A percentile compares a stretch with the other conserved stretches of the same genome.
Evolutionary conservation across 2,888 invertebrate genomes (phyloP).

Genomic region (Amphipoea lucens): DNA sequence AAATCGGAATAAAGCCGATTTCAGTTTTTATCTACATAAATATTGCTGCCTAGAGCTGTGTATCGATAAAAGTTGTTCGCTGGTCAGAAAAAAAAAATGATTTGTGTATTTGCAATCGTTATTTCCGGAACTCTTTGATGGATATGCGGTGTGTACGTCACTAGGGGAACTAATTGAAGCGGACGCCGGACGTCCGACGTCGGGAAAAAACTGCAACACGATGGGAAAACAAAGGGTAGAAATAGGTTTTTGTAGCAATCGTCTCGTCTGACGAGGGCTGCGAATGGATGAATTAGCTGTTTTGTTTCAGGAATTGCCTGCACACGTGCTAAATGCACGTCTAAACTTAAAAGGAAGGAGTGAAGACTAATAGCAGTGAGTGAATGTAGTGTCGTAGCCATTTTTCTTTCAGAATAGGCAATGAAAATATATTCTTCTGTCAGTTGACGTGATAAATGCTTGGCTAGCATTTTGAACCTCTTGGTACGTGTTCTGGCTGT

Average conservation of each 20-base stretch:
- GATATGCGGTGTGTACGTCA: slow-evolving; percentile 62
- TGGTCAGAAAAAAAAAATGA: slow-evolving; percentile 41
- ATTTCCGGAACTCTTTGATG: slow-evolving; percentile 62
- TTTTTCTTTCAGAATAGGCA: slow-evolving; percentile 49
- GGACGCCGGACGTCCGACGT: slow-evolving; percentile 50
- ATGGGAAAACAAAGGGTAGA: slow-evolving; percentile 68
- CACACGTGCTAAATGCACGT: slow-evolving; percentile 56
- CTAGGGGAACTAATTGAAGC: slow-evolving; percentile 74
- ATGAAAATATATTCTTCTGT: slow-evolving; percentile 61
- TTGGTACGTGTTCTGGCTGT: slow-evolving; percentile 19
- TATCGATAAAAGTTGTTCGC: slow-evolving; percentile 9
- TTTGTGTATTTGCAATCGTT: slow-evolving; percentile 60
- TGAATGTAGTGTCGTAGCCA: slow-evolving; percentile 6
- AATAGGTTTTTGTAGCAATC: slow-evolving; percentile 72
- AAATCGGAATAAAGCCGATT: slow-evolving; percentile 15
- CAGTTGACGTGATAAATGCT: slow-evolving; percentile 59
- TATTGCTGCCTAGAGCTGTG: slow-evolving; percentile 17
- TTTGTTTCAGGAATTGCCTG: slow-evolving; percentile 68
- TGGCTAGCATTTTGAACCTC: slow-evolving; percentile 30
- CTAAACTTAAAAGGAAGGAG: slow-evolving; percentile 23
- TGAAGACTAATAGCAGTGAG: slow-evolving; percentile 36
- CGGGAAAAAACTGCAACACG: slow-evolving; percentile 69
- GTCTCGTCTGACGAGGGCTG: slow-evolving; percentile 60
- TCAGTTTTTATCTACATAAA: slow-evolving; percentile 25
- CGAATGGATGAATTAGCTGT: slow-evolving; percentile 73